These are phyloP conservation scores for Tetranychus truncatus DNA, from an alignment of 2,888 invertebrate species.

Conservation along the genomic window DNA sequence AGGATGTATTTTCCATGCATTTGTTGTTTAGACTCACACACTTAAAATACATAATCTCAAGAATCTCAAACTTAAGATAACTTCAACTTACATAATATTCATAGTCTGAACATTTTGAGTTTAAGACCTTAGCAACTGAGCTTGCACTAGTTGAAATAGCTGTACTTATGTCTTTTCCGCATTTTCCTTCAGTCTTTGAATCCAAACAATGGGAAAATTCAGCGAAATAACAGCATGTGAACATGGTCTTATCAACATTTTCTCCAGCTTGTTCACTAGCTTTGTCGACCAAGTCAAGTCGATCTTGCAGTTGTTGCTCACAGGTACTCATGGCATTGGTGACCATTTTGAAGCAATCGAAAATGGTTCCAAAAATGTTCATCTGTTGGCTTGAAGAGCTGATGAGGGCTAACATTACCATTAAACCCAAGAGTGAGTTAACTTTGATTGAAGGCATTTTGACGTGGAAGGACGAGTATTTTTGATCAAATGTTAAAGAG, in stretches of 20 bases:
- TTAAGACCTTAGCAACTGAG: not conserved
- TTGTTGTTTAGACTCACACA: not conserved
- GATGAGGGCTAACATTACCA: not conserved
- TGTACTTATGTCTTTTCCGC: not conserved
- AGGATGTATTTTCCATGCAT: too few species aligned
- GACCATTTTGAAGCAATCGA: not conserved
- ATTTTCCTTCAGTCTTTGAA: not conserved
- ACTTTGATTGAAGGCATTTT: not conserved
- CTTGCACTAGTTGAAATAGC: not conserved
- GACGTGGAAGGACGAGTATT: not conserved
- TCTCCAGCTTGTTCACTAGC: not conserved
- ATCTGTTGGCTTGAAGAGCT: not conserved
- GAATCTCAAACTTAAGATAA: not conserved
- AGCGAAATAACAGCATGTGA: conserved; percentile 7
- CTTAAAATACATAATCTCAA: not conserved
- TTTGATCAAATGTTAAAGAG: not conserved
- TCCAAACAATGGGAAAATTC: conserved; percentile 8
- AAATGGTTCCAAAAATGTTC: not conserved
- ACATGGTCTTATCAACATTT: not conserved
- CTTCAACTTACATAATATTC: not conserved
- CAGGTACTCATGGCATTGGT: not conserved
- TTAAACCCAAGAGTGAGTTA: not conserved
- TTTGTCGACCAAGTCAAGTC: conserved; percentile 4
- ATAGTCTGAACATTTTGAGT: not conserved
- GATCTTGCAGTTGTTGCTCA: not conserved